Base-by-base conservation (phyloP, 2,888 invertebrate species). In the Gryllus longicercus region DNA sequence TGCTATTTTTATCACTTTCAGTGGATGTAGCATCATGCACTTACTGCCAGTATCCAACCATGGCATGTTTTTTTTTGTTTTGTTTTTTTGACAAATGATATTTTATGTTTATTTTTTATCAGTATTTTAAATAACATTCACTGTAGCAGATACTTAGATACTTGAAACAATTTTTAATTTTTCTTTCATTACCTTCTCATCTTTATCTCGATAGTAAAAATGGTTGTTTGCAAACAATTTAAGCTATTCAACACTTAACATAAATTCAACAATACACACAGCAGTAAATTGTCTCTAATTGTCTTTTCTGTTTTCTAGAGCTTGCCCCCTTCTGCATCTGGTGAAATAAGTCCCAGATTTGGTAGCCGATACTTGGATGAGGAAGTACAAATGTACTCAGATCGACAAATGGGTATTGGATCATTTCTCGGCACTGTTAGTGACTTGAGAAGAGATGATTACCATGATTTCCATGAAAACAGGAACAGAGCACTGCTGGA, bases 271-370 rank as follows among this genome's bases (percentile, higher is more conserved):
- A 38, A 38, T 38, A 8, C 5, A 38, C 38, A 8, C 38, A 5
- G 38, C 38, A 38, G 38, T 38, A 38, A 38, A 38, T 38, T 38
- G 38, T 38, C 38, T 38, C 38, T 38, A 38, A 38, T 38, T 38
- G 38, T 38, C 38, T 38, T 8, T 38, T 18, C 50, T 83, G 79
- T 81, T 76, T 85, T 87, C 51, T 84, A 90, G 90, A 90, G 90
- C 85, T 86, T 90, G 82, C 90, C 90, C 18, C 87, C 89, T 63
- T 87, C 89, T 78, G 86, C 88, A 51, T 87, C 89, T 77, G 87
- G 88, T 82, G 88, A 88, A 77, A 85, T 85, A 78, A 90, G 89
- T 83, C 90, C 90, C 5, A 87, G 88, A 82, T 88, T 86, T 79
- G 86, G 86, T 79, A 83, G 86, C 5, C 85, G 86, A 80, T 87